Evolutionary conservation across 2,888 invertebrate species (phyloP).

Genomic region (Phragmatobia fuliginosa): DNA sequence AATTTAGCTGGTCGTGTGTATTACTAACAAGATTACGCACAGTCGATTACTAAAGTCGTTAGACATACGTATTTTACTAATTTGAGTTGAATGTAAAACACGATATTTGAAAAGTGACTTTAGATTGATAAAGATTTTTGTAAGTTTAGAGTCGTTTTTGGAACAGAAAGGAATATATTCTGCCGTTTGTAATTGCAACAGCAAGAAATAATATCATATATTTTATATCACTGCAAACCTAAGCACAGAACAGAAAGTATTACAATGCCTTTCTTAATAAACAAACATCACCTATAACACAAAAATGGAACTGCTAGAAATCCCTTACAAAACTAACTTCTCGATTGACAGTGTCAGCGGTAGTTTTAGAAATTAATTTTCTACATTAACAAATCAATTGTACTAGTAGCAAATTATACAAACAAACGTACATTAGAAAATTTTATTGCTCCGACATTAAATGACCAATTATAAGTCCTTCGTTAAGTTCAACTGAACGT

Average conservation of each 20-base stretch:
- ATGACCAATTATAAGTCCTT: not conserved
- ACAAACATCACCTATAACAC: too few relatives aligned
- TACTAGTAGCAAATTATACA: conserved; percentile 17
- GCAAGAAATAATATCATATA: too few relatives aligned
- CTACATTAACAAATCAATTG: too few relatives aligned
- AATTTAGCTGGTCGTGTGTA: conserved; percentile 76
- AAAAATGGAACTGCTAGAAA: too few relatives aligned
- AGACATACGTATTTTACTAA: not conserved
- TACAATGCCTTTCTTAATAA: too few relatives aligned
- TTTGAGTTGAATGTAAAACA: not conserved
- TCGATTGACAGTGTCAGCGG: too few relatives aligned
- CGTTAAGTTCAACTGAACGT: conserved; percentile 3
- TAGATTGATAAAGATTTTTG: not conserved
- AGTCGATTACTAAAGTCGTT: conserved; percentile 16
- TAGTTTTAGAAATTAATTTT: too few relatives aligned
- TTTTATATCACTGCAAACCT: too few relatives aligned
- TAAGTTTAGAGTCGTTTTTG: not conserved
- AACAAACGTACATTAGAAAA: conserved; percentile 15
- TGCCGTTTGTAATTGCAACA: too few relatives aligned
- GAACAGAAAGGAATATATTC: too few relatives aligned
- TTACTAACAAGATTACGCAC: conserved; percentile 70
- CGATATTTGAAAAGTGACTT: not conserved
- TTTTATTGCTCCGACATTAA: conserved; percentile 12
- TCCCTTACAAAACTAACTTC: too few relatives aligned
- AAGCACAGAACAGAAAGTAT: too few relatives aligned